These are phyloP conservation scores for Gallirallus australis DNA, from an alignment of 2,797 vertebrate species.

Conservation along the genomic window DNA sequence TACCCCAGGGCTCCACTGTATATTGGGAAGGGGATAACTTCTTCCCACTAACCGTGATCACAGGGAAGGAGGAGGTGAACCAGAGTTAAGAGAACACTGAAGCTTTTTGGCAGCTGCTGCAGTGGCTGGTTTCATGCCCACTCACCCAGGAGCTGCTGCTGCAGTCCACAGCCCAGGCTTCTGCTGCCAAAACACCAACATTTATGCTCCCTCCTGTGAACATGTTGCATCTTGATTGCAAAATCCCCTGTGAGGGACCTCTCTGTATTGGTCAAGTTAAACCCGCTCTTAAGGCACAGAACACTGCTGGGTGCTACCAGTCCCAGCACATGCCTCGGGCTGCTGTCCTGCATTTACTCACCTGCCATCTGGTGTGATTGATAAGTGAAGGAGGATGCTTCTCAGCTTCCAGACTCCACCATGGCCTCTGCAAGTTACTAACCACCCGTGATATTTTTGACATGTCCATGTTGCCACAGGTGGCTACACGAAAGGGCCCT, in stretches of 20 bases:
- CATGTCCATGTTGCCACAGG: too few species aligned
- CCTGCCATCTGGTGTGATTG: not conserved
- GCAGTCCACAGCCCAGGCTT: not conserved
- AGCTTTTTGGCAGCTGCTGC: not conserved
- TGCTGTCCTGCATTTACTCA: not conserved
- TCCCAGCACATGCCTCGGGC: not conserved
- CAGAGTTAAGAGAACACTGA: rapidly evolving
- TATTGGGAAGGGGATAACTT: not conserved
- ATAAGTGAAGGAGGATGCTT: not conserved
- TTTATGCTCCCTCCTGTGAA: not conserved
- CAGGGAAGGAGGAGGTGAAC: not conserved
- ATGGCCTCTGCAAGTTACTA: not conserved
- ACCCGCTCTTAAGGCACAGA: not conserved
- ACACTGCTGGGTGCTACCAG: rapidly evolving
- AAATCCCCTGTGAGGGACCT: not conserved
- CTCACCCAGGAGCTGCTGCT: not conserved
- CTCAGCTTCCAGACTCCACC: not conserved
- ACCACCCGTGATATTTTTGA: not conserved
- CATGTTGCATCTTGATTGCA: not conserved
- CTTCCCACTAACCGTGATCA: not conserved
- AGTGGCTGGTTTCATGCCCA: not conserved
- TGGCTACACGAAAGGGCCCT: not conserved
- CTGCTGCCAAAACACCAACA: not conserved
- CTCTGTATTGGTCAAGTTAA: not conserved
- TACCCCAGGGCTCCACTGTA: rapidly evolving